These are phyloP conservation scores for Pangasius djambal DNA, from an alignment of 2,797 vertebrate species.

Conservation along the genomic window DNA sequence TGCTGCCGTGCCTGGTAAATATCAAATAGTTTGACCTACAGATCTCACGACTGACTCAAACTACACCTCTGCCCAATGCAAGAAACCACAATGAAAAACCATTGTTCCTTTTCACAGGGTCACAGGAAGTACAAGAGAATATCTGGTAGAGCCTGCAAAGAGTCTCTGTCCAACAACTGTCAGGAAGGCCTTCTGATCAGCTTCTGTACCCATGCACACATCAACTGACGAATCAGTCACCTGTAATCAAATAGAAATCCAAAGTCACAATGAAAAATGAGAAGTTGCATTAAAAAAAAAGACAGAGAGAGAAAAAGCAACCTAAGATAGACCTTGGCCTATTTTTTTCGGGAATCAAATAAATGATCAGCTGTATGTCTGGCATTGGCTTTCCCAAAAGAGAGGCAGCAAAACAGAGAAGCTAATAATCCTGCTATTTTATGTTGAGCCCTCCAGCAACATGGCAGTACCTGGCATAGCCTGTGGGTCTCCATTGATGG, in stretches of 20 bases:
- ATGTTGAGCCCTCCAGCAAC: conserved; percentile 53
- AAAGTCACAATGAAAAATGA: conserved; percentile 24
- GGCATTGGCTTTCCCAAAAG: conserved; percentile 39
- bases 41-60: background rate
- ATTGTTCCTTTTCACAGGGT: conserved; percentile 6
- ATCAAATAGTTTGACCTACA: conserved; percentile 1
- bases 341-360: conserved; percentile 33
- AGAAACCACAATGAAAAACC: background rate
- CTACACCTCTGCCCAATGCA: background rate
- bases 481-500: conserved; percentile 60
- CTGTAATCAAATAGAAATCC: conserved; percentile 22
- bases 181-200: conserved; percentile 37
- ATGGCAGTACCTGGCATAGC: conserved; percentile 60
- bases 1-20: background rate
- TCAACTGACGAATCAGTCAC: conserved; percentile 14
- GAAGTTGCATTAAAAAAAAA: conserved; percentile 6
- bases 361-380: conserved; percentile 36
- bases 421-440: conserved; percentile 51
- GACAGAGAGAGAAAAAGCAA: background rate
- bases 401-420: conserved; percentile 48
- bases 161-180: conserved; percentile 23
- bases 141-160: conserved; percentile 28
- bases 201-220: conserved; percentile 21
- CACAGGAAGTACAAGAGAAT: conserved; percentile 9
- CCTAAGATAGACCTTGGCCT: conserved; percentile 28